Base-by-base conservation (phyloP, 2,797 vertebrate species). In the Antennarius maculatus region DNA sequence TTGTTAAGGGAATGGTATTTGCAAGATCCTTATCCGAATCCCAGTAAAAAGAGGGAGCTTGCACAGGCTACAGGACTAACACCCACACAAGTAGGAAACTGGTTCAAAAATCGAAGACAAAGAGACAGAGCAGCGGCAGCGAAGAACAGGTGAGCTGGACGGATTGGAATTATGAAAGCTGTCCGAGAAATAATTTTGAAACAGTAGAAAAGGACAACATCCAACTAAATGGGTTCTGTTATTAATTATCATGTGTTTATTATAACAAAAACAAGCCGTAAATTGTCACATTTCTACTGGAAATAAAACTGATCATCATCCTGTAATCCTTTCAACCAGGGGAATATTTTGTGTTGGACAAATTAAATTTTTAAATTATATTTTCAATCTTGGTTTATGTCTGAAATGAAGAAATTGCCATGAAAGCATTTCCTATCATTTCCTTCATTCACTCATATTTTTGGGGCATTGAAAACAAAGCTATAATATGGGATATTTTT, bases 41-140 rank as follows among this genome's bases (percentile, higher is more conserved):
- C 97, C 74, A 96, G 96, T 91, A 99, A 99, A 94, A 99, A 99
- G 87, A 91, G 97, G 66, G 97, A 99, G 94, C 95, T 99, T 74
- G 97, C 97, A 83, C 97, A 98, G 89, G 97, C 97, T 50, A 99
- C 97, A 28, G 97, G 97, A 96, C 97, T 99, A 82, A 99, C 97
- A 82, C 96, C 97, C 86, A 99, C 97, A 79, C 97, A 99, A 92
- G 97, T 99, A 92, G 97, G 97, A 81, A 99, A 99, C 94, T 99
- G 97, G 97, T 99, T 99, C 95, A 99, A 99, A 95, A 99, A 99
- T 69, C 96, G 97, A 74, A 93, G 97, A 92, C 97, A 99, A 94
- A 96, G 97, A 89, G 97, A 99, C 92, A 94, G 97, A 90, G 97
- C 97, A 2, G 97, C 97, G 53, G 97, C 97, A 29, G 97, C 97